Percentiles rank a stretch among this genome's conserved stretches.
phyloP scores from a whole-genome alignment of 2,113 vertebrate genomes.

The Cathartes aura region DNA sequence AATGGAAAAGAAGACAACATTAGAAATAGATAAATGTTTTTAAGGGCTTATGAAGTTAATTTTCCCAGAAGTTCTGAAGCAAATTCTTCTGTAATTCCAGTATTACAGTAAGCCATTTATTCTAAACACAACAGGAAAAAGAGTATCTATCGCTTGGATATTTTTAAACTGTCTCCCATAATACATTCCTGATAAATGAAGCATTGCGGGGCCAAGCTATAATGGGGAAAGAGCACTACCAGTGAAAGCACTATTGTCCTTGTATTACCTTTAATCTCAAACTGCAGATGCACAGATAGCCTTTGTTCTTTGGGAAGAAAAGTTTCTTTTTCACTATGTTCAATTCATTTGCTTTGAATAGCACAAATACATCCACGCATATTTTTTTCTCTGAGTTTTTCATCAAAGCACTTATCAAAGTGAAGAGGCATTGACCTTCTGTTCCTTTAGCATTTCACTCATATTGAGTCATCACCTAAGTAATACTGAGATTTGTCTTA shows the following conservation, averaged over 20 bases:
- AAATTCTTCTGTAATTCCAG: slow-evolving; percentile 60
- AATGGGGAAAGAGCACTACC: slow-evolving; percentile 10
- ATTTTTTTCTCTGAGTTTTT: not conserved
- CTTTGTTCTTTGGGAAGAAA: not conserved
- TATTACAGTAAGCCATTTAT: slow-evolving; percentile 78
- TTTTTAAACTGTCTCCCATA: slow-evolving; percentile 64
- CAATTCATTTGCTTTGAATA: slow-evolving; percentile 16
- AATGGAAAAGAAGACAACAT: not conserved
- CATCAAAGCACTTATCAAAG: slow-evolving; percentile 35
- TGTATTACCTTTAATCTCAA: slow-evolving; percentile 14
- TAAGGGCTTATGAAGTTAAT: slow-evolving; percentile 39
- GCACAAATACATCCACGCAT: not conserved
- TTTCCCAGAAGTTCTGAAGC: slow-evolving; percentile 74
- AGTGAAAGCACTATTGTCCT: slow-evolving; percentile 37
- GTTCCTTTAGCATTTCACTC: slow-evolving; percentile 13
- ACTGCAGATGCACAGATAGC: not conserved
- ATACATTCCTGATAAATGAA: slow-evolving; percentile 69
- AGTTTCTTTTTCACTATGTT: not conserved
- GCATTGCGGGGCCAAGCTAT: not conserved
- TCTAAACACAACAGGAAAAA: slow-evolving; percentile 57
- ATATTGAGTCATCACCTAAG: slow-evolving; percentile 6
- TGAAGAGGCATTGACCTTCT: slow-evolving; percentile 6
- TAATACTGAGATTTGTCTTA: slow-evolving; percentile 17
- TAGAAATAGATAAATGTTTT: slow-evolving; percentile 41
- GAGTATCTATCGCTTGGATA: slow-evolving; percentile 69